Conservation (phyloP, 2,113 vertebrate genomes). For the Pseudolaguvia tuberculata region DNA sequence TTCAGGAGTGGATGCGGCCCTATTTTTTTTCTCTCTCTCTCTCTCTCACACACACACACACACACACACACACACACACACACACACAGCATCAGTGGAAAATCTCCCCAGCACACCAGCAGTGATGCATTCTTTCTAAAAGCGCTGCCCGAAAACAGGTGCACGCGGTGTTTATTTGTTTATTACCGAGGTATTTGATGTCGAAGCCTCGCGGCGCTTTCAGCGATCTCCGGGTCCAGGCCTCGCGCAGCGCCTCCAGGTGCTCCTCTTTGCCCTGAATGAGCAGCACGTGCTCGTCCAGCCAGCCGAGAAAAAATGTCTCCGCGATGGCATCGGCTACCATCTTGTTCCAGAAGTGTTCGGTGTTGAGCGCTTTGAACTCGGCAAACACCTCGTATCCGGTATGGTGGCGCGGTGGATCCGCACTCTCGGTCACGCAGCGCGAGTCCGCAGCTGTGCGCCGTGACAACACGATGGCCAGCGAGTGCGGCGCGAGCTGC, state of each 20-base stretch:
- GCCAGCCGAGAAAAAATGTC: constrained; percentile 95
- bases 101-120: neutral
- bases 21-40: neutral
- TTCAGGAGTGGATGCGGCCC: neutral
- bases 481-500: constrained; percentile 90
- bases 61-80: neutral
- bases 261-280: constrained; percentile 94
- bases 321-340: constrained; percentile 87
- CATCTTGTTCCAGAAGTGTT: constrained; percentile 88
- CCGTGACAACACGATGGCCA: constrained; percentile 86
- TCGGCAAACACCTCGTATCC: constrained; percentile 96
- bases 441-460: constrained; percentile 55
- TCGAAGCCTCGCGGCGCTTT: constrained; percentile 87
- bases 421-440: constrained; percentile 67
- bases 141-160: too few relatives aligned
- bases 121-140: neutral
- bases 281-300: constrained; percentile 93
- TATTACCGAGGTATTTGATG: constrained; percentile 91
- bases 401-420: constrained; percentile 79
- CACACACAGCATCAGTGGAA: neutral
- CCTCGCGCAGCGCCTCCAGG: constrained; percentile 88
- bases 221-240: constrained; percentile 87
- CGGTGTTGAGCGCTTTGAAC: constrained; percentile 91
- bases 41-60: neutral
- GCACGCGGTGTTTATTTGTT: neutral